Conservation (phyloP, 2,113 vertebrate genomes). For the Platanista minor region DNA sequence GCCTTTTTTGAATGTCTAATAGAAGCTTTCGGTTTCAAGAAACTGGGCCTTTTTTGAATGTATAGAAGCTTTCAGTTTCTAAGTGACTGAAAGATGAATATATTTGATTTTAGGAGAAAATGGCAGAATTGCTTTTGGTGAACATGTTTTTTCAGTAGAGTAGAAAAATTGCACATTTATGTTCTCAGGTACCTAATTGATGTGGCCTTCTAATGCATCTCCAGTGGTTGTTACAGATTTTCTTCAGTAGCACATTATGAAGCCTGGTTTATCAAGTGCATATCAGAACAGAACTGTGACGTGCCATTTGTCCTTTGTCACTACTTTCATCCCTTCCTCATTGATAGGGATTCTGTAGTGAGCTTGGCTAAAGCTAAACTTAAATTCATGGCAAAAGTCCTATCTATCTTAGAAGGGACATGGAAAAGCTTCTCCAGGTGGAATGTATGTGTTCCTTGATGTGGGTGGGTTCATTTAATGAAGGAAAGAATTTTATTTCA, state of each 20-base stretch:
- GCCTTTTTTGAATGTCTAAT: neutral
- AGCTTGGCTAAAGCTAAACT: neutral
- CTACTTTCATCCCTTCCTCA: neutral
- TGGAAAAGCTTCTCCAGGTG: neutral
- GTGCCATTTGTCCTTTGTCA: neutral
- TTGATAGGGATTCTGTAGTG: neutral
- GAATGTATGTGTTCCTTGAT: neutral
- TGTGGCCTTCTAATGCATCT: neutral
- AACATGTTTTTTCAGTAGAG: neutral
- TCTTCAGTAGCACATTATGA: neutral
- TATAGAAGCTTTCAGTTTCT: neutral
- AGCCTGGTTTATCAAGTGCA: neutral
- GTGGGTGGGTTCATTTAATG: neutral
- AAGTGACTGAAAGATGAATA: neutral
- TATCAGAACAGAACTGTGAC: neutral
- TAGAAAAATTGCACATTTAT: neutral
- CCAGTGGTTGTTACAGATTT: neutral
- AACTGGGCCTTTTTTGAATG: neutral
- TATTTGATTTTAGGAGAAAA: neutral
- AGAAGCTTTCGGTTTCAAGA: neutral
- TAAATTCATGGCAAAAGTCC: neutral
- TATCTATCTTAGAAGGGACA: fast-evolving
- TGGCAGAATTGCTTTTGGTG: neutral
- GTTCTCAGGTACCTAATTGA: neutral
- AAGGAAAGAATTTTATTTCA: neutral